A percentile compares a stretch with the other conserved stretches of the same genome.
Conservation (phyloP, 1,140 invertebrate species). For the Pogonomyrmex barbatus region DNA sequence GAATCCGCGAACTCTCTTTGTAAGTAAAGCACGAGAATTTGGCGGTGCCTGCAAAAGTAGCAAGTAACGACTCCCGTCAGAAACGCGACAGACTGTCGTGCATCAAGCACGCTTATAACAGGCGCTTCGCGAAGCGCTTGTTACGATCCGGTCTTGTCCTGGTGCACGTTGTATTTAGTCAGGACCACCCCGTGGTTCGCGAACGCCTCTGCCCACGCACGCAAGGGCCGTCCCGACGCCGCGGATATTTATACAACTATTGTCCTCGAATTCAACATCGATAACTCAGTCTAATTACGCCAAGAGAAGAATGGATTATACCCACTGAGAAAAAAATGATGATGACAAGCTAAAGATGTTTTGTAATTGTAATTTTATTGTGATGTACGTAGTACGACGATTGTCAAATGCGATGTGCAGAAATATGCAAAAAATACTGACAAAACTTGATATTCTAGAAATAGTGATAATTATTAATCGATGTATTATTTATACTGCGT, state of each 20-base stretch:
- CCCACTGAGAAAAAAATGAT: conserved; percentile 16
- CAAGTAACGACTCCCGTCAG: conserved; percentile 78
- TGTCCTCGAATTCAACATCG: conserved; percentile 80
- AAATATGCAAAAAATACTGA: not conserved
- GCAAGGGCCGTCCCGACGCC: conserved; percentile 66
- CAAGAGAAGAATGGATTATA: conserved; percentile 45
- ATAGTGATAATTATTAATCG: not conserved
- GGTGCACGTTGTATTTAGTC: conserved; percentile 78
- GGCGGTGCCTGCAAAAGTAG: conserved; percentile 73
- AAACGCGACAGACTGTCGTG: conserved; percentile 74
- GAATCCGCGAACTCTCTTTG: conserved; percentile 13
- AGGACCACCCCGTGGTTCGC: conserved; percentile 75
- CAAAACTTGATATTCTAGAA: not conserved
- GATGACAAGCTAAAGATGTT: conserved; percentile 19
- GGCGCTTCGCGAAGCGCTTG: conserved; percentile 79
- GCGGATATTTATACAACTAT: conserved; percentile 83
- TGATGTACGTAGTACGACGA: not conserved
- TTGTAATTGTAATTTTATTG: not conserved
- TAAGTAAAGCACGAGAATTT: conserved; percentile 66
- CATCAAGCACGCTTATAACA: conserved; percentile 75
- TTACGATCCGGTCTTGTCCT: conserved; percentile 77
- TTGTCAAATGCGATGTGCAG: not conserved
- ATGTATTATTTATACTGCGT: too few species aligned
- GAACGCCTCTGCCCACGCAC: conserved; percentile 77
- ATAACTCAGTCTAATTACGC: conserved; percentile 84